Base-by-base conservation (phyloP, 2,797 vertebrate species). In the Zalophus californianus region DNA sequence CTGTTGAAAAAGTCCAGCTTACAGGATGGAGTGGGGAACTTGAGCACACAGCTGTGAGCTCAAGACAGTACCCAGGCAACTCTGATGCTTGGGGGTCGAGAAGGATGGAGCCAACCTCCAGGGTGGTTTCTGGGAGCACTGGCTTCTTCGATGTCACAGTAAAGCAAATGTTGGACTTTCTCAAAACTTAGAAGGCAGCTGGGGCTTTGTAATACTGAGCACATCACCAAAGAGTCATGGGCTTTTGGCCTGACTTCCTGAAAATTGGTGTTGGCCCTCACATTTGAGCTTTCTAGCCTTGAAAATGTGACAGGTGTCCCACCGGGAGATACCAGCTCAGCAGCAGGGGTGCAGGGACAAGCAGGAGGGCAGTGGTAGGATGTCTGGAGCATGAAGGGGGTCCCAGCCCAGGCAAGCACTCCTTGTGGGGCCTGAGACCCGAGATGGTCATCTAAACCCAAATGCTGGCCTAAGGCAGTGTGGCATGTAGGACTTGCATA, bases 121-220 rank as follows among this genome's bases (percentile, higher is more conserved):
- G n/a, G 11, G n/a, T 78, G 35, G 58, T 66, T 92, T 96, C 50
- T 86, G 68, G 29, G 32, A 56, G 2, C 16, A 4, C 1, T 92
- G 77, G 41, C 21, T 86, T 82, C 60, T 92, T 92, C 10, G n/a
- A 32, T 48, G 60, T 72, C 60, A 77, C 18, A 60, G 10, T 54
- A 58, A 92, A 94, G 66, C 72, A 83, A 88, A 68, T 23, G 18
- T 66, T 82, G n/a, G 25, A 62, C 29, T 90, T 82, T 64, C 52
- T 94, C 50, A 77, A 58, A 85, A 68, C 44, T 83, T 44, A 78
- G 48, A 77, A 80, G 35, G n/a, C 77, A 92, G 78, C 80, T 88
- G 88, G 60, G 58, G 54, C 66, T 86, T 84, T 86, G 2, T 32
- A n/a, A 90, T 62, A 29, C 8, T 8, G 13, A 89, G 41, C 54